These are phyloP conservation scores for Petrocephalus schoutedeni DNA, from an alignment of 2,797 vertebrate species.

Conservation along the genomic window DNA sequence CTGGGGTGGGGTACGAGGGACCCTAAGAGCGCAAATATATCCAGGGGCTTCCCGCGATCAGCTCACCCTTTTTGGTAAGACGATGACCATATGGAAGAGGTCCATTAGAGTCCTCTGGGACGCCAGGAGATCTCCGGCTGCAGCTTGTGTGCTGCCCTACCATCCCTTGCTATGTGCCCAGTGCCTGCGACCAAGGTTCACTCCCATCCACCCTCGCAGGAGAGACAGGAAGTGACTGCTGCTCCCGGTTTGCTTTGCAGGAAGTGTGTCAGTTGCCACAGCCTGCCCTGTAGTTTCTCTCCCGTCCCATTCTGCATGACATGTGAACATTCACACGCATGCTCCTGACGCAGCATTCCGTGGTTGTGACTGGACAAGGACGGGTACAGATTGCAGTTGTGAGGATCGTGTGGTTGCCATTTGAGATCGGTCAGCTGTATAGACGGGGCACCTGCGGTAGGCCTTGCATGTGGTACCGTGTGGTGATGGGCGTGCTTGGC, in stretches of 20 bases:
- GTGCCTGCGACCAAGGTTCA: background rate
- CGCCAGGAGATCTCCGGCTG: background rate
- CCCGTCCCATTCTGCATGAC: background rate
- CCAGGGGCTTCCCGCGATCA: background rate
- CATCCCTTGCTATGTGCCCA: background rate
- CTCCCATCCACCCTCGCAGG: background rate
- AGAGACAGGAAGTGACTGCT: slow-evolving; percentile 16
- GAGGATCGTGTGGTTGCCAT: background rate
- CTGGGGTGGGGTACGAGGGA: background rate
- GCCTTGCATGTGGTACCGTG: background rate
- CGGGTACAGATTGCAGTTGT: background rate
- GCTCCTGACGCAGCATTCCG: background rate
- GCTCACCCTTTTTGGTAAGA: background rate
- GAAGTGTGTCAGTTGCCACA: slow-evolving; percentile 5
- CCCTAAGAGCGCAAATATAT: background rate
- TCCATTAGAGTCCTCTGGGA: background rate
- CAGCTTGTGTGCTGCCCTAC: background rate
- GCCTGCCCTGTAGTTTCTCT: background rate
- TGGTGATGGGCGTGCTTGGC: background rate
- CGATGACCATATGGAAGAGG: background rate
- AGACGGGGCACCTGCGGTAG: background rate
- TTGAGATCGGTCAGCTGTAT: background rate
- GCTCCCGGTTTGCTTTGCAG: background rate
- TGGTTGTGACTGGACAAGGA: background rate
- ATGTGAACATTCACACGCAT: background rate